These are phyloP conservation scores for Diloba caeruleocephala DNA, from an alignment of 2,888 invertebrate species.

Conservation along the genomic window DNA sequence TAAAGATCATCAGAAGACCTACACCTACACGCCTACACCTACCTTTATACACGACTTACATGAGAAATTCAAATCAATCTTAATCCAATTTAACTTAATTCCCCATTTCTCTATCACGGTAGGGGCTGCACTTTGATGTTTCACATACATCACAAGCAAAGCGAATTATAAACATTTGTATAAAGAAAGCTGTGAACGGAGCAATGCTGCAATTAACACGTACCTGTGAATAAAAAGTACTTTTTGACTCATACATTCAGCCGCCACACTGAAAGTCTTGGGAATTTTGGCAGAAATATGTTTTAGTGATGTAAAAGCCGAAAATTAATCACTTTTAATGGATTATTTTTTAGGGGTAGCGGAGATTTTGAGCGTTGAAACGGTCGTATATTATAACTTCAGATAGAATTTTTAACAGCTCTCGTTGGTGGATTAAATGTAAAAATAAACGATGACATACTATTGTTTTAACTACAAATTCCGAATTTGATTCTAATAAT, in stretches of 20 bases:
- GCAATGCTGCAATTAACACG: conserved; percentile 64
- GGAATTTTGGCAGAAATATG: not conserved
- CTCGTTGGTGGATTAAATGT: too few species aligned
- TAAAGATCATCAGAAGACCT: too few species aligned
- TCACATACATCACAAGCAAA: conserved; percentile 65
- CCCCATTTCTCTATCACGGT: conserved; percentile 27
- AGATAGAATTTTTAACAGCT: too few species aligned
- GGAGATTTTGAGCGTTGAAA: too few species aligned
- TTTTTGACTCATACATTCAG: conserved; percentile 33
- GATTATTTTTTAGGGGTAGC: too few species aligned
- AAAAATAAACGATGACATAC: too few species aligned
- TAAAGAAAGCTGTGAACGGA: conserved; percentile 59
- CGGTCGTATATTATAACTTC: too few species aligned
- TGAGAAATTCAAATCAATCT: not conserved
- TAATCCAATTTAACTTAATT: conserved; percentile 10
- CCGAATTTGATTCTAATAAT: too few species aligned
- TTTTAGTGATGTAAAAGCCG: conserved; percentile 1
- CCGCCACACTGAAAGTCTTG: conserved; percentile 33
- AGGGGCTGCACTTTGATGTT: conserved; percentile 71
- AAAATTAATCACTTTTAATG: conserved; percentile 24
- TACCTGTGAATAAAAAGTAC: conserved; percentile 35
- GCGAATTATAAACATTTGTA: conserved; percentile 77
- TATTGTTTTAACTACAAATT: too few species aligned
- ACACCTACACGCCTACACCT: too few species aligned
- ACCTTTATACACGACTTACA: not conserved